Percentiles rank a stretch among this genome's conserved stretches.
phyloP scores from a whole-genome alignment of 2,113 vertebrate species.

The Rhombomys opimus region DNA sequence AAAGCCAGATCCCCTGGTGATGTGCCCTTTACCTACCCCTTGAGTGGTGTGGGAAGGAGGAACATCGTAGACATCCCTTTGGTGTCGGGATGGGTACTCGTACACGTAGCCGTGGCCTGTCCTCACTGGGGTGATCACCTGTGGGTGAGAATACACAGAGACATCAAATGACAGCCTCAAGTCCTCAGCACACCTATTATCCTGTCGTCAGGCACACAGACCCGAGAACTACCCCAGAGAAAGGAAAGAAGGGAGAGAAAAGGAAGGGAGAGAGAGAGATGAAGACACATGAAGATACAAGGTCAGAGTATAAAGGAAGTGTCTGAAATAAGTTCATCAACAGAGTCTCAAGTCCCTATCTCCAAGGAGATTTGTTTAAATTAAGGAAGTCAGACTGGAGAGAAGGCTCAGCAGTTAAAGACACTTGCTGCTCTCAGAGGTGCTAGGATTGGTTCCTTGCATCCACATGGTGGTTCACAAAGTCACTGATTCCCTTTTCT shows the following conservation, averaged over 20 bases:
- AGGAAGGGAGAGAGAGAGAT: neutral
- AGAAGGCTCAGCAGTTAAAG: neutral
- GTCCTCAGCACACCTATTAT: neutral
- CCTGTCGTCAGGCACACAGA: neutral
- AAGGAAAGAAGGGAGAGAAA: neutral
- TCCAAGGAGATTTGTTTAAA: constrained; percentile 29
- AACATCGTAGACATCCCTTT: constrained; percentile 94
- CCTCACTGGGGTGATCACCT: constrained; percentile 95
- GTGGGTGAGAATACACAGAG: constrained; percentile 79
- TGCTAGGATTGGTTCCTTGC: neutral
- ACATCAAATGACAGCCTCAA: neutral
- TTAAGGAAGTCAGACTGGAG: neutral
- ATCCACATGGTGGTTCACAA: no score
- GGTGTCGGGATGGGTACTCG: constrained; percentile 90
- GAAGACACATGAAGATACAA: neutral
- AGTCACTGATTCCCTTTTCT: neutral
- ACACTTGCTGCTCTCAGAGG: neutral
- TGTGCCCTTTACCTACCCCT: constrained; percentile 90
- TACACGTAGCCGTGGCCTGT: constrained; percentile 94
- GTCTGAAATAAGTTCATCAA: neutral
- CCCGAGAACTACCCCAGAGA: neutral
- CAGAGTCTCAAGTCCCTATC: neutral
- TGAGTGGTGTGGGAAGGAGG: constrained; percentile 91
- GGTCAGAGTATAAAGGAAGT: neutral
- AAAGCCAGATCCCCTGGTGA: neutral